Evolutionary conservation across 2,797 vertebrate species (phyloP).

Genomic region (Odontamblyopus rebecca): DNA sequence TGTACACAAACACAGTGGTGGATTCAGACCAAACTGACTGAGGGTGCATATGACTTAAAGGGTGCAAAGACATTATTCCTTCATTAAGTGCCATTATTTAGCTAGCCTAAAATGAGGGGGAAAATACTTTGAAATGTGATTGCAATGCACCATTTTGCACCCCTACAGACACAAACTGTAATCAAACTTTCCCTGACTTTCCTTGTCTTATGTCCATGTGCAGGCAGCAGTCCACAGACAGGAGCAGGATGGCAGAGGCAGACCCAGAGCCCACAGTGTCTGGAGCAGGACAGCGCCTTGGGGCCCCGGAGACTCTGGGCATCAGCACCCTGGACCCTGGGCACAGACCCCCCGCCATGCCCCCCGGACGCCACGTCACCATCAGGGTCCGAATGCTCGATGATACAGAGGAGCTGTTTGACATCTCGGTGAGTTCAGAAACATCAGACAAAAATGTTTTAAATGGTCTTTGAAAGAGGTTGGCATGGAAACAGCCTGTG

Average conservation of each 20-base stretch:
- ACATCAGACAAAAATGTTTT: background rate
- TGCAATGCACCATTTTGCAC: too few relatives aligned
- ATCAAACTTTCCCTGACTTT: constrained; percentile 22
- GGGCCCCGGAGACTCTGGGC: constrained; percentile 90
- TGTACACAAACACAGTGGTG: too few relatives aligned
- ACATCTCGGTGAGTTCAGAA: constrained; percentile 88
- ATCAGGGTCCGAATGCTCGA: constrained; percentile 95
- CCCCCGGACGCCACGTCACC: constrained; percentile 87
- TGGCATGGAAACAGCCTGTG: constrained; percentile 72
- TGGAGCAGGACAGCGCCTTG: constrained; percentile 88
- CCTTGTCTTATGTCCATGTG: constrained; percentile 4
- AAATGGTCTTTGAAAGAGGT: constrained; percentile 12
- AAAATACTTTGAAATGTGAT: too few relatives aligned
- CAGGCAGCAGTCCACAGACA: constrained; percentile 54
- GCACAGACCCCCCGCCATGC: constrained; percentile 85
- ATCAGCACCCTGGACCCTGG: constrained; percentile 96
- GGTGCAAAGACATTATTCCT: too few relatives aligned
- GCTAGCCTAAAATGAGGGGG: too few relatives aligned
- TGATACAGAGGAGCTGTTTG: constrained; percentile 92
- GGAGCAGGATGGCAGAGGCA: constrained; percentile 86
- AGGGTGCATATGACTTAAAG: too few relatives aligned
- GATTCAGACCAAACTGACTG: too few relatives aligned
- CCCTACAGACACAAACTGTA: too few relatives aligned
- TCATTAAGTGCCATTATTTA: too few relatives aligned
- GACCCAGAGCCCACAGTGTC: constrained; percentile 85